These are phyloP conservation scores for Rhopilema esculentum DNA, from an alignment of 30 jellyfish, hydroid and myxozoan genomes.

Conservation along the genomic window DNA sequence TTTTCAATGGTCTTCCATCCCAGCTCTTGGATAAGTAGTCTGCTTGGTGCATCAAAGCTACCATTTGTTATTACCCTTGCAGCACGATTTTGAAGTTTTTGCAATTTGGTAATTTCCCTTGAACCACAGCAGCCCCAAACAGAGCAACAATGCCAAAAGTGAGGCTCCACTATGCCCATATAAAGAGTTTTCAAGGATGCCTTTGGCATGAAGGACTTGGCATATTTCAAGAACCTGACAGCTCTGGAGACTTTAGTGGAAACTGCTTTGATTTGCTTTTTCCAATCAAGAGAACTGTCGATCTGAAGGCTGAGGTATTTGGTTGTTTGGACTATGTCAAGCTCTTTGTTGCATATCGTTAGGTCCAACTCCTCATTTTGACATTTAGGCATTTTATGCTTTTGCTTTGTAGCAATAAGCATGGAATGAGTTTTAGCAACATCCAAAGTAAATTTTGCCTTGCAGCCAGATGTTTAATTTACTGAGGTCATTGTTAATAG, in stretches of 20 bases:
- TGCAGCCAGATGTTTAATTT: not conserved
- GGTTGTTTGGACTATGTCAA: too few relatives aligned
- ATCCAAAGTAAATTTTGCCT: slow-evolving; percentile 12
- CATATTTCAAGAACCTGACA: slow-evolving; percentile 35
- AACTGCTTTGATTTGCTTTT: slow-evolving; percentile 1
- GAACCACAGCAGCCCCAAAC: slow-evolving; percentile 54
- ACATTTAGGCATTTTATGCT: slow-evolving; percentile 20
- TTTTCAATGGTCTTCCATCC: too few relatives aligned
- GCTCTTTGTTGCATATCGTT: slow-evolving; percentile 2
- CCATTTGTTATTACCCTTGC: too few relatives aligned
- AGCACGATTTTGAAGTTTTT: too few relatives aligned
- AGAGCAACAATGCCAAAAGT: slow-evolving; percentile 51
- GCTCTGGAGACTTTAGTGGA: slow-evolving; percentile 61
- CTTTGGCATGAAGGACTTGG: slow-evolving; percentile 42
- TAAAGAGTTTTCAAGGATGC: slow-evolving; percentile 40
- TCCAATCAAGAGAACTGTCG: too few relatives aligned
- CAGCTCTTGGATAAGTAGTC: too few relatives aligned
- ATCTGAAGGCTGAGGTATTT: too few relatives aligned
- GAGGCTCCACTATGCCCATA: slow-evolving; percentile 58
- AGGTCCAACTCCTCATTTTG: slow-evolving; percentile 24
- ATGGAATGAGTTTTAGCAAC: slow-evolving; percentile 40
- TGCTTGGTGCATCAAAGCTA: too few relatives aligned
- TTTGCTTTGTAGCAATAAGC: slow-evolving; percentile 30
- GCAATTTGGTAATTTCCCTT: slow-evolving; percentile 34
- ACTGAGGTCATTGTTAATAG: slow-evolving; percentile 1